phyloP scores from a whole-genome alignment of 2,797 vertebrate species.

The Hemitrygon akajei region DNA sequence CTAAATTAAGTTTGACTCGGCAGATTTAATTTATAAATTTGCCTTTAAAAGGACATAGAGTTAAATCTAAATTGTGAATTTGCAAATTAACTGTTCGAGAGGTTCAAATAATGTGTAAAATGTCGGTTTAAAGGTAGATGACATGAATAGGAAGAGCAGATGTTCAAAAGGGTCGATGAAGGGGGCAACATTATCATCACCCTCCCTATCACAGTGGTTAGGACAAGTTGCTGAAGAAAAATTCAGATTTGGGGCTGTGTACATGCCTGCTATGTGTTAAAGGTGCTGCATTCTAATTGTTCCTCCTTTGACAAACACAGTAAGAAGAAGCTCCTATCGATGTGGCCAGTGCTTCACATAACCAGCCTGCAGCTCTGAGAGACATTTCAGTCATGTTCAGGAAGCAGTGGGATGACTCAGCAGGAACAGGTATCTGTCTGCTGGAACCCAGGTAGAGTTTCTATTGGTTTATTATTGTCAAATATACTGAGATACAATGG shows the following conservation, averaged over 20 bases:
- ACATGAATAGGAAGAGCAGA: neutral
- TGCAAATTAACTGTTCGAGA: neutral
- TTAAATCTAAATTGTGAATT: neutral
- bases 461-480: too few relatives aligned
- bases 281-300: neutral
- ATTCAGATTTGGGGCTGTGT: neutral
- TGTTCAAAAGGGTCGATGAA: neutral
- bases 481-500: too few relatives aligned
- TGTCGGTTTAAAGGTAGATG: neutral
- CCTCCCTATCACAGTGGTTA: neutral
- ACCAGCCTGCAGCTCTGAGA: neutral
- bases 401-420: too few relatives aligned
- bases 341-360: neutral
- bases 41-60: neutral
- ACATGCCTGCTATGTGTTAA: neutral
- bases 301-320: neutral
- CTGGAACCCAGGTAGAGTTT: too few relatives aligned
- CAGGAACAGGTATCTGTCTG: too few relatives aligned
- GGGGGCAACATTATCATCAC: neutral
- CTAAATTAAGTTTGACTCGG: too few relatives aligned
- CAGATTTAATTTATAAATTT: neutral
- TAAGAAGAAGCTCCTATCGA: neutral
- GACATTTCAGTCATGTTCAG: neutral
- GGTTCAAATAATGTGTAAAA: neutral
- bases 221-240: neutral